A percentile compares a stretch with the other conserved stretches of the same genome.
These are phyloP conservation scores for Drosophila nannoptera DNA, from an alignment of 1,140 invertebrate genomes.

Conservation along the genomic window DNA sequence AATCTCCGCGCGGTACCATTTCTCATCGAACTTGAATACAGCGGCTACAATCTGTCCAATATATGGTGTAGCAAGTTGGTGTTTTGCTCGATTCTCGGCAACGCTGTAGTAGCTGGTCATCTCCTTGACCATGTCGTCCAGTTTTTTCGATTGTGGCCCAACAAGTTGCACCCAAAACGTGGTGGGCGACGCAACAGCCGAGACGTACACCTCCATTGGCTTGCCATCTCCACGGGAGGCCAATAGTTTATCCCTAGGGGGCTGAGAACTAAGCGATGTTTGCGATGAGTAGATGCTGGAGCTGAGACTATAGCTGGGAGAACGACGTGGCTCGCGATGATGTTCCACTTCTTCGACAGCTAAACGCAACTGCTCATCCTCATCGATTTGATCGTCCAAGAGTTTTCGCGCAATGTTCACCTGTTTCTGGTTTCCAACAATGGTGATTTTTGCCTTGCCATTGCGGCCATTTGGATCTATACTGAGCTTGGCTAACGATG, in stretches of 20 bases:
- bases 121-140: conserved; percentile 86
- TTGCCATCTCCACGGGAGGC: conserved; percentile 79
- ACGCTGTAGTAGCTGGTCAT: conserved; percentile 89
- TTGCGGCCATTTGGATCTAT: conserved; percentile 70
- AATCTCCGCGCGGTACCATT: conserved; percentile 84
- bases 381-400: conserved; percentile 83
- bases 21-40: conserved; percentile 86
- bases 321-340: conserved; percentile 80
- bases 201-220: conserved; percentile 89
- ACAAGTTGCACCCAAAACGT: conserved; percentile 92
- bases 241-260: conserved; percentile 72
- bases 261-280: conserved; percentile 68
- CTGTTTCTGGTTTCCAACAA: conserved; percentile 82
- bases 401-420: conserved; percentile 82
- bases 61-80: conserved; percentile 82
- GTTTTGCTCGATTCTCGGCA: conserved; percentile 82
- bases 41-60: conserved; percentile 89
- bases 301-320: conserved; percentile 65
- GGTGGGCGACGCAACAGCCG: conserved; percentile 87
- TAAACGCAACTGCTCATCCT: conserved; percentile 80
- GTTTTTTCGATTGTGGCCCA: conserved; percentile 83
- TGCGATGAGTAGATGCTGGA: conserved; percentile 75
- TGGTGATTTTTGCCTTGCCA: conserved; percentile 79
- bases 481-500: conserved; percentile 69
- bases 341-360: conserved; percentile 80